Base-by-base conservation (phyloP, 92 coral and sea anemone species). In the Scolanthus callimorphus region DNA sequence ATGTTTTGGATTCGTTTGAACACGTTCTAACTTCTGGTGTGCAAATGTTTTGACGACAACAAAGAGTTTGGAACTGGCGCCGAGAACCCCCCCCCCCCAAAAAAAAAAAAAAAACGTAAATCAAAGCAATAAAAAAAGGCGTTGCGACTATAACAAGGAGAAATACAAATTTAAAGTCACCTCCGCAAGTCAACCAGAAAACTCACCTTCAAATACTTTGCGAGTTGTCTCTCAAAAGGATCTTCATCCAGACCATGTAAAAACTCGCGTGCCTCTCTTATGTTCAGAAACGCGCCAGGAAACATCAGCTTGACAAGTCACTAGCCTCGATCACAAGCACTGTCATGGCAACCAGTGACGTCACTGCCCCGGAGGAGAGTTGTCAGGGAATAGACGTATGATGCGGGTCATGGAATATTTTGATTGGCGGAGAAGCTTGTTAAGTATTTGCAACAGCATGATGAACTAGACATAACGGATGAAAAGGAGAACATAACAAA, bases 321-420 rank as follows among this genome's bases (percentile, higher is more conserved):
- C 67, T 65, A 19, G 90, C 84, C 22, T 83, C 90, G 49, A 65
- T 57, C 21, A 71, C 71, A 31, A 73, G 31, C 28, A 59, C 74
- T 43, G 86, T 71, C 77, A 92, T 66, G 41, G 79, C 58, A 39
- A 89, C 80, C 43, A 92, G 74, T 29, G 85, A 65, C 11, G 67
- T 37, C 29, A 92, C 85, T 20, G 83, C 94, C n/a, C 87, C 17
- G 80, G 78, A 3, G 96, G 96, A 2, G 62, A n/a, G 65, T 92
- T 92, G 31, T 71, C 65, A 17, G 89, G 86, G 55, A 92, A 92
- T 21, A 92, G 67, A 52, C 89, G 65, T 25, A 76, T 92, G 65
- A 92, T 70, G 45, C 80, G 59, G 9, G 82, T 76, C 46, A 92
- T 63, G 55, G 69, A 76, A 55, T 92, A 56, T 57, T 92, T 72